phyloP scores from a whole-genome alignment of 2,113 vertebrate species.

The Willisornis vidua region DNA sequence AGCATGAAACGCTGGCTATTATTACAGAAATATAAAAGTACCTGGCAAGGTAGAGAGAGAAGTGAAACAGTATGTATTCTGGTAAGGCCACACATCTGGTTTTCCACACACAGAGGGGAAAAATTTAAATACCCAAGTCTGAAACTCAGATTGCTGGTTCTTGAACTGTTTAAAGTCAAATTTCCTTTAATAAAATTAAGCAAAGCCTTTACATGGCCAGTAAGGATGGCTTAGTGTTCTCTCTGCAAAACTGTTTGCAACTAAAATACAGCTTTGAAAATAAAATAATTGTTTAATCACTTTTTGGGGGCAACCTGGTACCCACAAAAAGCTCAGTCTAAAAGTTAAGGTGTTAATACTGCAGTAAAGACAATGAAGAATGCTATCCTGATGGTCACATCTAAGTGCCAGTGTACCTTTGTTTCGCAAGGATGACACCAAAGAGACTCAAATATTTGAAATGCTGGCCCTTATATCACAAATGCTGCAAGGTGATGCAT shows the following conservation, averaged over 20 bases:
- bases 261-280: not conserved
- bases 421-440: not conserved
- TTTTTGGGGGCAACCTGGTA: not conserved
- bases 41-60: constrained; percentile 69
- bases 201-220: not conserved
- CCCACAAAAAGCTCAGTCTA: not conserved
- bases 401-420: not conserved
- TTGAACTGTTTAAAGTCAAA: constrained; percentile 51
- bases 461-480: not conserved
- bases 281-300: not conserved
- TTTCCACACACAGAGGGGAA: constrained; percentile 12
- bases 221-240: not conserved
- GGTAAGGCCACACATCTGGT: constrained; percentile 65
- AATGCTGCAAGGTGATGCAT: not conserved
- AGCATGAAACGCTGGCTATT: constrained; percentile 61
- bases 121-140: constrained; percentile 36
- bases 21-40: constrained; percentile 62
- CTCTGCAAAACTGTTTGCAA: not conserved
- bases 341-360: not conserved
- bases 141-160: constrained; percentile 56
- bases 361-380: not conserved
- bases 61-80: constrained; percentile 64
- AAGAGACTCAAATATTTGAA: not conserved
- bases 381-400: rapidly evolving
- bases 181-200: constrained; percentile 6